Evolutionary conservation across 2,113 vertebrate species (phyloP), one percentile per base, ranked within the genome.

Genomic region (Passer domesticus): DNA sequence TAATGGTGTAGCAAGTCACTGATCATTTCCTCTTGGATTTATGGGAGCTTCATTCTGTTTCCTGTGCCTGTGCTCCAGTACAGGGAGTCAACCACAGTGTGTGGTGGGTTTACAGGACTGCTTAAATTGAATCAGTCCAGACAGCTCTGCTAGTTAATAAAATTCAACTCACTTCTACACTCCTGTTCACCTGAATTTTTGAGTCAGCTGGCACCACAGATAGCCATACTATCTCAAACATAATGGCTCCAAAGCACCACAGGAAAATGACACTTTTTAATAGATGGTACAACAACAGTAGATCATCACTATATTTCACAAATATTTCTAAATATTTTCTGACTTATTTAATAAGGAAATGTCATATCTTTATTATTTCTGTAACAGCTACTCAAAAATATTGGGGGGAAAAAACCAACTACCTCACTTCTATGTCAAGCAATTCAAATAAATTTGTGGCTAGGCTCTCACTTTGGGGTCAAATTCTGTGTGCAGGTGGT

Each of bases 401-500:
- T 10, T 23, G 7, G 18, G 59, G 2, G 2, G 21, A 37, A 28
- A 15, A 4, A 1, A 1, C 3, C 11, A 41, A 41, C 23, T 73
- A 50, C 17, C 24, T 87, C 33, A 60, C 41, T 82, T 87, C n/a
- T 82, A 18, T 75, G 31, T 72, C 76, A 78, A 87, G 62, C 19
- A 95, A 79, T 92, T 94, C 28, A 89, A 95, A 94, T 92, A 15
- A 95, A 83, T 87, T 66, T 89, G 83, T 87, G 64, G 52, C 41
- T 47, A 90, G n/a, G 47, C 62, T 82, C 86, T 87, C 28, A 89
- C 68, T 92, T 75, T 64, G 20, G 50, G 63, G 53, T 86, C 47
- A 93, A 72, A 94, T 92, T 95, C 31, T 93, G 20, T 55, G 19
- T 81, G 79, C 92, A 96, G 70, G 83, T 97, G 92, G 87, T 92